Evolutionary conservation across 2,113 vertebrate genomes (phyloP), one percentile per base, ranked within the genome.

Genomic region (Gobius niger): DNA sequence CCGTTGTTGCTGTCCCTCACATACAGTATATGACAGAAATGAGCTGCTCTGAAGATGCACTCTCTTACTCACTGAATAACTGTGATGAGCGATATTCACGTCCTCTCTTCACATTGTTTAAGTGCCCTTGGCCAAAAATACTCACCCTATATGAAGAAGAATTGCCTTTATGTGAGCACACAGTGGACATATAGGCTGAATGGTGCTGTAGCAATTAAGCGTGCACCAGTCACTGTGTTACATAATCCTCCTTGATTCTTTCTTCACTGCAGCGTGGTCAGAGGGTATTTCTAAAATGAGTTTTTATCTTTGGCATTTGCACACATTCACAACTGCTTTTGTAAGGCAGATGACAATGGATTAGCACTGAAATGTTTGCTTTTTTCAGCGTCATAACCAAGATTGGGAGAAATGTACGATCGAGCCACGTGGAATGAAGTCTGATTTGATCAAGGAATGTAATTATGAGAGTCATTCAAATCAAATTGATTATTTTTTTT

Each of bases 401-500:
- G 16, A 73, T 72, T 64, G 66, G 12, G 41, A 41, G 41, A 65
- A 78, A 82, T 76, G 78, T 70, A 80, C 44, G 15, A 51, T 70
- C 68, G 72, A 67, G 44, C 82, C 42, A 64, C 42, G 46, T 50
- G 59, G 63, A 73, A 75, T 66, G 63, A 77, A 67, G 56, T 52
- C 72, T 81, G 62, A 83, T 82, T 80, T 65, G 69, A 82, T 83
- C 73, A 53, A 73, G 63, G 14, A 75, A 70, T 74, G 40, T 41
- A 47, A 67, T 76, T 71, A 64, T 62, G 56, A 70, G 50, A 61
- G 2, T 0, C 68, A 67, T 7, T 47, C 24, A 34, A 34, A 34
- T 34, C 24, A 34, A 34, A 34, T 34, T 3, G 24, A n/a, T n/a
- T n/a, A n/a, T n/a, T 34, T 34, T 34, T 24, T 34, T 34, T 34